Evolutionary conservation across 2,888 invertebrate species (phyloP).

Genomic region (Melieria omissa): DNA sequence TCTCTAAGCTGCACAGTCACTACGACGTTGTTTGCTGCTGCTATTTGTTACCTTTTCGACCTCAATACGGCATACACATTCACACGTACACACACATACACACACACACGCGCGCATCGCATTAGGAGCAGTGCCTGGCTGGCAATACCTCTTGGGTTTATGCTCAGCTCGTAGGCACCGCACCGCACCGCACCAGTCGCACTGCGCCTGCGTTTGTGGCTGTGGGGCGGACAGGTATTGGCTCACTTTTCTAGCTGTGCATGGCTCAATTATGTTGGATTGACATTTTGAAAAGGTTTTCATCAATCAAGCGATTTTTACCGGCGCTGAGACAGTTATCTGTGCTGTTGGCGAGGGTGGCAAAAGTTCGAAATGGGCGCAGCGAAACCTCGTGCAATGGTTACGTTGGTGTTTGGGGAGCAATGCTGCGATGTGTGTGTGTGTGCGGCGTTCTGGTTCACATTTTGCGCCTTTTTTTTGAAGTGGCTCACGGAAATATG

Average conservation of each 20-base stretch:
- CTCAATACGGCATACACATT: conserved; percentile 35
- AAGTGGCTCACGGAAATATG: conserved; percentile 28
- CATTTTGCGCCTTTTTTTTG: background rate
- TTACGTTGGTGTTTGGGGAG: conserved; percentile 41
- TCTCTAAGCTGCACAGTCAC: conserved; percentile 9
- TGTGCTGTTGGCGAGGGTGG: background rate
- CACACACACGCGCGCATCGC: conserved; percentile 12
- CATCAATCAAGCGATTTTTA: conserved; percentile 57
- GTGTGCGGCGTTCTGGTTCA: background rate
- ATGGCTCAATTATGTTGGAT: conserved; percentile 59
- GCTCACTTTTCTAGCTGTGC: conserved; percentile 25
- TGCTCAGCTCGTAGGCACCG: too few relatives aligned
- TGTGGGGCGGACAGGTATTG: background rate
- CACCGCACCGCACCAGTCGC: too few relatives aligned
- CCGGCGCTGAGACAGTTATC: background rate
- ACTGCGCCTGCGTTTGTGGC: conserved; percentile 6
- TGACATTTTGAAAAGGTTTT: conserved; percentile 58
- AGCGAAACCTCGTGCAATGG: conserved; percentile 30
- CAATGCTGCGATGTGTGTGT: conserved; percentile 19
- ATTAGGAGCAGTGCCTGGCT: background rate
- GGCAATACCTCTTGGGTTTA: background rate
- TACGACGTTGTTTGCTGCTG: conserved; percentile 15
- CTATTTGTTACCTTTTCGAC: conserved; percentile 37
- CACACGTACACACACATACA: conserved; percentile 21
- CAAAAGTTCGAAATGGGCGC: background rate